Evolutionary conservation across 2,113 vertebrate genomes (phyloP).

Genomic region (Thomomys bottae): DNA sequence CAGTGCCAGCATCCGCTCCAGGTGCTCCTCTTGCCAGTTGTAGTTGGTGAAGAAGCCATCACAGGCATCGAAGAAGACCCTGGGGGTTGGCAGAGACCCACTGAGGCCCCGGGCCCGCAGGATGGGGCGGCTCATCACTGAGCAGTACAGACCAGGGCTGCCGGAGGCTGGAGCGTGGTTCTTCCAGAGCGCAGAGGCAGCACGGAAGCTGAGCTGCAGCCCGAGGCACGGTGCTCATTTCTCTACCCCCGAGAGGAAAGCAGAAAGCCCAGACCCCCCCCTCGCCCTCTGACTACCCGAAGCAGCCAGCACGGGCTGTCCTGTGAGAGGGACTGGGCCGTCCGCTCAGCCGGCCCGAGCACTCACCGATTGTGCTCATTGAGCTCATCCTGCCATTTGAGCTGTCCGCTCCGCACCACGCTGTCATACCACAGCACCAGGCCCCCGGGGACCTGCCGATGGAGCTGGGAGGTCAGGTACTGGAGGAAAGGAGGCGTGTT

Average conservation of each 20-base stretch:
- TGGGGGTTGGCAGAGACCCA: constrained; percentile 44
- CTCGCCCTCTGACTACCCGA: neutral
- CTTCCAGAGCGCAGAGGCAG: neutral
- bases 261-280: fast-evolving
- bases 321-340: fast-evolving
- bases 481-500: constrained; percentile 89
- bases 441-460: constrained; percentile 85
- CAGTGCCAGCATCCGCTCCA: constrained; percentile 84
- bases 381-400: constrained; percentile 95
- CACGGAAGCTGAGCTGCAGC: fast-evolving
- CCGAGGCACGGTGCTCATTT: fast-evolving
- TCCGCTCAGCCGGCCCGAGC: fast-evolving
- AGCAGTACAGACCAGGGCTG: fast-evolving
- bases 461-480: constrained; percentile 89
- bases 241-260: fast-evolving
- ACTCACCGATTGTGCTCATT: constrained; percentile 91
- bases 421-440: constrained; percentile 98
- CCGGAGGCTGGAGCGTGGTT: neutral
- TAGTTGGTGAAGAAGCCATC: constrained; percentile 98
- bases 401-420: constrained; percentile 85
- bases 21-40: constrained; percentile 93
- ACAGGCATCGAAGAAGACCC: constrained; percentile 92
- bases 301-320: fast-evolving
- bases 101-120: neutral
- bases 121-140: fast-evolving